These are phyloP conservation scores for Copsychus sechellarum DNA, from an alignment of 2,113 vertebrate genomes.

Conservation along the genomic window DNA sequence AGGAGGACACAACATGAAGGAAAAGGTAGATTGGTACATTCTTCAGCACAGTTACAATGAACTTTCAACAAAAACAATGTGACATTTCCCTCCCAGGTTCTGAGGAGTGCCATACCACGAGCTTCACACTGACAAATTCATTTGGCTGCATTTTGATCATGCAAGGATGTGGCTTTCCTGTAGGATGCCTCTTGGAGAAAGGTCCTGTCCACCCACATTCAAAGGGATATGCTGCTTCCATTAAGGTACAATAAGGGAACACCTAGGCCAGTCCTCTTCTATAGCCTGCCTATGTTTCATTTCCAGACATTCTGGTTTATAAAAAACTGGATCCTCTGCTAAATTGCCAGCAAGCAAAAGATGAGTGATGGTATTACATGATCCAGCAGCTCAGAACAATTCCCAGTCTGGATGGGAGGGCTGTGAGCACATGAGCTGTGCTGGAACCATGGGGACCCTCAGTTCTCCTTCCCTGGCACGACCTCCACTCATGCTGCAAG, in stretches of 20 bases:
- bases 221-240: background rate
- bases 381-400: background rate
- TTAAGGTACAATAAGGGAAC: background rate
- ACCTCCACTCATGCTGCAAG: rapidly evolving
- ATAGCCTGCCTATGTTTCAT: background rate
- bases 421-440: background rate
- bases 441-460: background rate
- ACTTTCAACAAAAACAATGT: background rate
- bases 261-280: background rate
- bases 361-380: background rate
- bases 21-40: background rate
- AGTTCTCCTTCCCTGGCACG: background rate
- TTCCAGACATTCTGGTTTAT: background rate
- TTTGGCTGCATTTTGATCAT: background rate
- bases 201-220: rapidly evolving
- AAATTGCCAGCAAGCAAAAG: background rate
- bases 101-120: background rate
- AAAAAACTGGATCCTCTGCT: background rate
- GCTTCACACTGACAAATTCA: background rate
- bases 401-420: background rate
- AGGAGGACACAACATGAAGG: background rate
- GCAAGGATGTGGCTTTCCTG: background rate
- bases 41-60: background rate
- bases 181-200: background rate
- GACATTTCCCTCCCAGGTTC: background rate